These are phyloP conservation scores for Dromius quadrimaculatus DNA, from an alignment of 2,888 invertebrate genomes.

Conservation along the genomic window DNA sequence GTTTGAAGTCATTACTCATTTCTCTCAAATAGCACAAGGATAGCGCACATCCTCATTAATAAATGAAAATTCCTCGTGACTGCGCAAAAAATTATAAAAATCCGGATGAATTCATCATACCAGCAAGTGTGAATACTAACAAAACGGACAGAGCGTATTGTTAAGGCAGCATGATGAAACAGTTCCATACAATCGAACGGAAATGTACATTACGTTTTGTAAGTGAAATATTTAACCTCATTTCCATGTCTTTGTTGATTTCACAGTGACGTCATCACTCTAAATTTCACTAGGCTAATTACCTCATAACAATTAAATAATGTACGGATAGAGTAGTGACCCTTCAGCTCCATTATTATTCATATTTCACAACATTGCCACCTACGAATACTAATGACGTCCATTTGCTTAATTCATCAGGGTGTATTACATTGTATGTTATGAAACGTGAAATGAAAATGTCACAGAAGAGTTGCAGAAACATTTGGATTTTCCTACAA, in stretches of 20 bases:
- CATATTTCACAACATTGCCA: background rate
- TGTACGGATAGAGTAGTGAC: slow-evolving; percentile 20
- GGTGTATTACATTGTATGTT: background rate
- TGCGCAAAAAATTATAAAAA: slow-evolving; percentile 33
- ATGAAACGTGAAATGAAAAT: background rate
- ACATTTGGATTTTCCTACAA: background rate
- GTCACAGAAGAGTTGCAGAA: background rate
- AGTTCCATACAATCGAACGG: slow-evolving; percentile 38
- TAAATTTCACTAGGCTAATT: slow-evolving; percentile 34
- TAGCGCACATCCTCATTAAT: no score
- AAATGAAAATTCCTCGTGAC: no score
- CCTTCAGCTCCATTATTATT: background rate
- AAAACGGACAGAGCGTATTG: background rate
- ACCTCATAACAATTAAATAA: slow-evolving; percentile 12
- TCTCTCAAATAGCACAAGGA: no score
- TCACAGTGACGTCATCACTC: slow-evolving; percentile 33
- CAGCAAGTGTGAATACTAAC: background rate
- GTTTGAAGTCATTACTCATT: no score
- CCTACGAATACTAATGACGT: slow-evolving; percentile 16
- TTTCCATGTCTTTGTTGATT: slow-evolving; percentile 35
- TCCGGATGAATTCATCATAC: slow-evolving; percentile 31
- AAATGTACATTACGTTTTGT: slow-evolving; percentile 49
- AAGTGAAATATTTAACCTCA: slow-evolving; percentile 43
- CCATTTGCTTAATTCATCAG: slow-evolving; percentile 23
- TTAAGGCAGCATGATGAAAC: slow-evolving; percentile 34